Conservation (phyloP, 2,797 vertebrate genomes). For the Cheirogaleus major region DNA sequence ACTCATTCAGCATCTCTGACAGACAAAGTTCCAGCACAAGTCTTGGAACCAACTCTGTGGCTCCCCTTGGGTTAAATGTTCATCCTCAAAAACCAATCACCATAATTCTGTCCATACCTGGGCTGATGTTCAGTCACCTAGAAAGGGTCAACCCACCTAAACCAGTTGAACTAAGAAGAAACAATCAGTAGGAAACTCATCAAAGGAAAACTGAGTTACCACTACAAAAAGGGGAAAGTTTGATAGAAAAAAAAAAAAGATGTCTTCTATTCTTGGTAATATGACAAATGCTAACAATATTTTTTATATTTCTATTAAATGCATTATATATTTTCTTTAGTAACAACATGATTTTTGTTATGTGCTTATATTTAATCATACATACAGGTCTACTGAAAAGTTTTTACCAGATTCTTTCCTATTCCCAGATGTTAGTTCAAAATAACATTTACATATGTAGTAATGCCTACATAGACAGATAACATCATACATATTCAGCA, state of each 20-base stretch:
- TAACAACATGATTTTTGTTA: neutral
- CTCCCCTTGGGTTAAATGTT: neutral
- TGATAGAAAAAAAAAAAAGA: neutral
- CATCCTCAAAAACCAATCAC: neutral
- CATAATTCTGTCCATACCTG: neutral
- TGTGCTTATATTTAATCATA: neutral
- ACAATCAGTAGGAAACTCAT: neutral
- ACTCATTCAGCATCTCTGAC: neutral
- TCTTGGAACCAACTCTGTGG: neutral
- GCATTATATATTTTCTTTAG: neutral
- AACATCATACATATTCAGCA: neutral
- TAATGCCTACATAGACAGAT: neutral
- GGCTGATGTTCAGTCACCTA: neutral
- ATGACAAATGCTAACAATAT: neutral
- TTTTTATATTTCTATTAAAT: neutral
- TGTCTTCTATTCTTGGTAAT: neutral
- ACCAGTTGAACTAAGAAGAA: neutral
- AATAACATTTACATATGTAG: neutral
- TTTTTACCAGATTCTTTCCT: slow-evolving; percentile 9
- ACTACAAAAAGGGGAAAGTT: neutral
- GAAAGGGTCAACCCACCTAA: neutral
- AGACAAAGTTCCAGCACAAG: neutral
- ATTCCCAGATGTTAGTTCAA: neutral
- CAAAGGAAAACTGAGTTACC: neutral
- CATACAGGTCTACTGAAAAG: neutral